These are phyloP conservation scores for Tromatobia lineatoria DNA, from an alignment of 2,888 invertebrate genomes.

Conservation along the genomic window DNA sequence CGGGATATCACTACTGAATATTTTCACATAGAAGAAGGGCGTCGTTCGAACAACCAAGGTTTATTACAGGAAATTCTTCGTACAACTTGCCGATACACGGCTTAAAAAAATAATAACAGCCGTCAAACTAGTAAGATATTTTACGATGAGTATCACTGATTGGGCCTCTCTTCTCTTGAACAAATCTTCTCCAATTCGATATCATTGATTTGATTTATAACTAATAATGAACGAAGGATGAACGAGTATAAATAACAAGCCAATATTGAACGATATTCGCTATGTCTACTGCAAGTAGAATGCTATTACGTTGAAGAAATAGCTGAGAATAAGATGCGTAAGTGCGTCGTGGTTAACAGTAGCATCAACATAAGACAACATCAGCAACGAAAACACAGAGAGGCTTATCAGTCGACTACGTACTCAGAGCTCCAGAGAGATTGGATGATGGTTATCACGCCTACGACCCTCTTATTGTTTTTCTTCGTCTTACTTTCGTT, in stretches of 20 bases:
- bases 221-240: neutral
- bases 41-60: no score
- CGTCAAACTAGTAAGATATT: no score
- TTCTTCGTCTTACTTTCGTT: conserved; percentile 11
- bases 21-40: no score
- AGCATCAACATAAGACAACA: neutral
- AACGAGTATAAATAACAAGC: neutral
- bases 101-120: no score
- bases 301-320: neutral
- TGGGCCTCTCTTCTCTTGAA: no score
- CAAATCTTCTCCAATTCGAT: no score
- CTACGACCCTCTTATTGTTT: conserved; percentile 33
- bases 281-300: neutral
- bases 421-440: conserved; percentile 36
- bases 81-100: no score
- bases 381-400: conserved; percentile 25
- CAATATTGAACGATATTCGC: neutral
- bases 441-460: conserved; percentile 52
- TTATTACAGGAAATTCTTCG: no score
- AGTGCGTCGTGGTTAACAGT: conserved; percentile 1
- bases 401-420: conserved; percentile 59
- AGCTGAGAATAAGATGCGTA: neutral
- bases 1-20: no score
- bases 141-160: no score
- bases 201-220: neutral